Evolutionary conservation across 2,113 vertebrate genomes (phyloP).

Genomic region (Macquaria australasica): DNA sequence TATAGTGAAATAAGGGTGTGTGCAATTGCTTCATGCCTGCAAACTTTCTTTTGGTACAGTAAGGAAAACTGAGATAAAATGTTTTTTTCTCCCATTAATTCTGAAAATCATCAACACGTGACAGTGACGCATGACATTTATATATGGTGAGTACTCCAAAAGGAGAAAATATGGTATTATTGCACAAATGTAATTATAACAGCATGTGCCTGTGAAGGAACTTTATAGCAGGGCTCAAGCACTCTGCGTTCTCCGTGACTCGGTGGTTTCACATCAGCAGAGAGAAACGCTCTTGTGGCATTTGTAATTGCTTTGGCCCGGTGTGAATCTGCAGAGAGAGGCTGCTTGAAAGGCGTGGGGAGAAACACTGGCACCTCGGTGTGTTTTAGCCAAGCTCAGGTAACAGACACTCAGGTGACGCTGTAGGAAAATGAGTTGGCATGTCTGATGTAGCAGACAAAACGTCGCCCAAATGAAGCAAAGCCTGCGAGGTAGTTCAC

Average conservation of each 20-base stretch:
- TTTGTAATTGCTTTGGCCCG: neutral
- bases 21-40: neutral
- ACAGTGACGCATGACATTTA: neutral
- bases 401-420: constrained; percentile 1
- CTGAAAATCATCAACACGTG: constrained; percentile 14
- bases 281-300: constrained; percentile 2
- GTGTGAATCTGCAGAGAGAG: neutral
- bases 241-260: neutral
- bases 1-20: constrained; percentile 1
- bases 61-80: neutral
- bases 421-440: neutral
- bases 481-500: neutral
- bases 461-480: constrained; percentile 1
- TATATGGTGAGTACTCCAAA: neutral
- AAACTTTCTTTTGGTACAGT: constrained; percentile 11
- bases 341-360: neutral
- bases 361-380: neutral
- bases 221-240: neutral
- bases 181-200: neutral
- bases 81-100: neutral
- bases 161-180: neutral
- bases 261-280: constrained; percentile 2
- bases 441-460: neutral
- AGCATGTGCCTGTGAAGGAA: neutral
- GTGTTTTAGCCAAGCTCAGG: constrained; percentile 3